Base-by-base conservation (phyloP, 2,797 vertebrate genomes). In the Epinephelus malabaricus region DNA sequence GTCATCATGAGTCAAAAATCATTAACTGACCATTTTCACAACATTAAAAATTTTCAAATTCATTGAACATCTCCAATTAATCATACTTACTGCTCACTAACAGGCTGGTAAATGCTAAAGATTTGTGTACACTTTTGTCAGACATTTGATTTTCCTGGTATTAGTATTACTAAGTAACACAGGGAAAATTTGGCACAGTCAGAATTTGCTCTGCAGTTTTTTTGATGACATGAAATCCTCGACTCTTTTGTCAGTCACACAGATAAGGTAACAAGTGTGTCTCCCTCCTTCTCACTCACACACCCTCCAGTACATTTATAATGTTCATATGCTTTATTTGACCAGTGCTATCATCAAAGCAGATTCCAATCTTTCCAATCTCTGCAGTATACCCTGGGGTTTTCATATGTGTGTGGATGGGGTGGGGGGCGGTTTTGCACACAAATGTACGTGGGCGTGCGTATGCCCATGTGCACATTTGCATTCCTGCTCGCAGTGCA, bases 301-400 rank as follows among this genome's bases (percentile, higher is more conserved):
- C 64, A 56, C 23, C 25, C n/a, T 61, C 21, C 13, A 53, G 54
- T 66, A 58, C 23, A 60, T 58, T 63, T 47, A 47, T 63, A 70
- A 61, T 27, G 54, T 65, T 72, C 23, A 27, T 62, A 63, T 68
- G 38, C 58, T 81, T 82, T 80, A 71, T 73, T 79, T 76, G 64
- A 83, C 62, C 63, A 12, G 40, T 50, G 65, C 54, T 49, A 71
- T 61, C 60, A 77, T 86, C 79, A 85, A 87, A 89, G 68, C 62
- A 5, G 1, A 67, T 67, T 73, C 19, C 34, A 77, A 55, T 85
- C 68, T 59, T 75, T 69, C 76, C 69, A 73, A 18, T 76, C 70
- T 59, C 45, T 12, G 73, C 64, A 56, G 54, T 34, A 1, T 1
- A 40, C 73, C 75, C 61, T 27, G 64, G 56, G 63, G 58, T 77